Evolutionary conservation across 1,140 invertebrate genomes (phyloP).

Genomic region (Gryllus bimaculatus): DNA sequence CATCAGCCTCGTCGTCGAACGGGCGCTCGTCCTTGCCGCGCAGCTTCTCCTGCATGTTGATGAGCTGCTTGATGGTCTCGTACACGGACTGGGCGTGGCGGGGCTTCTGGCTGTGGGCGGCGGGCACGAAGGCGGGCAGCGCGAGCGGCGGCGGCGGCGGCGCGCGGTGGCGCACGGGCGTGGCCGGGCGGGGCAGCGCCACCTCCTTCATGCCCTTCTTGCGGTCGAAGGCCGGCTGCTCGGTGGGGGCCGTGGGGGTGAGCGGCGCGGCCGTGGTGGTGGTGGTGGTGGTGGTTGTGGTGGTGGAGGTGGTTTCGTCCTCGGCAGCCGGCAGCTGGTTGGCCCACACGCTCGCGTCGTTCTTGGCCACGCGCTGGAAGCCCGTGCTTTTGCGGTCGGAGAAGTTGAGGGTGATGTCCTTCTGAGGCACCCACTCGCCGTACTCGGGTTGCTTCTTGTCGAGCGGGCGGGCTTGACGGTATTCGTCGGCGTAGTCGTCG

Average conservation of each 20-base stretch:
- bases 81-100: constrained; percentile 38
- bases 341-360: not conserved
- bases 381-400: constrained; percentile 12
- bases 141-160: constrained; percentile 27
- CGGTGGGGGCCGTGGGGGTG: constrained; percentile 22
- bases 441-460: constrained; percentile 16
- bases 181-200: constrained; percentile 45
- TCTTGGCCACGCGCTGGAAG: not conserved
- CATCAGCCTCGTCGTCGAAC: not conserved
- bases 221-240: constrained; percentile 22
- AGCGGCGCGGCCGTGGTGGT: constrained; percentile 24
- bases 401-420: not conserved
- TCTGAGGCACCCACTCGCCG: constrained; percentile 17
- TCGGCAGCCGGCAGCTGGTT: constrained; percentile 13
- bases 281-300: constrained; percentile 20
- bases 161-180: constrained; percentile 36
- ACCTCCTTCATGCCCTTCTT: constrained; percentile 48
- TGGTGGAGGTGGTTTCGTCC: constrained; percentile 24
- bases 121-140: constrained; percentile 32
- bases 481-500: not conserved
- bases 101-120: constrained; percentile 29
- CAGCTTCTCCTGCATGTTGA: constrained; percentile 42
- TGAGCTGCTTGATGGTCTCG: constrained; percentile 43
- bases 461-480: not conserved
- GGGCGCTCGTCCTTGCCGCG: constrained; percentile 30